Conservation (phyloP, 2,797 vertebrate genomes). For the Sebastes baramenuke region DNA sequence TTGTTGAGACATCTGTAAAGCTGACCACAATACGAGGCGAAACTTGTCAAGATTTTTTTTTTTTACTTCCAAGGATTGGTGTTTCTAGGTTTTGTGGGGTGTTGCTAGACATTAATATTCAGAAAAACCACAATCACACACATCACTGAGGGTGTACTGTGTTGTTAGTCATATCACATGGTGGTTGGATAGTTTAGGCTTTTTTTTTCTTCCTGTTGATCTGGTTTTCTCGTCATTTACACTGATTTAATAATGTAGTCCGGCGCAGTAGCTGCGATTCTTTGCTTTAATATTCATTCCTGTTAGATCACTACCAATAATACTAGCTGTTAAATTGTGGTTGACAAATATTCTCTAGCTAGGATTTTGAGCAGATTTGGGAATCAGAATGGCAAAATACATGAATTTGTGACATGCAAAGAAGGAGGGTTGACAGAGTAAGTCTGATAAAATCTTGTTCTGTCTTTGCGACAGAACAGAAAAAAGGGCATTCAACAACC, state of each 20-base stretch:
- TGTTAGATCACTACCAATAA: conserved; percentile 76
- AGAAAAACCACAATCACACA: conserved; percentile 67
- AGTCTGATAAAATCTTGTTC: conserved; percentile 38
- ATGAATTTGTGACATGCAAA: conserved; percentile 35
- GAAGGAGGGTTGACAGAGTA: conserved; percentile 33
- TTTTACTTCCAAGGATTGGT: conserved; percentile 70
- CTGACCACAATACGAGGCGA: conserved; percentile 41
- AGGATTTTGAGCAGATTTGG: conserved; percentile 56
- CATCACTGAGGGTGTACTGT: conserved; percentile 69
- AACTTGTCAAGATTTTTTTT: conserved; percentile 56
- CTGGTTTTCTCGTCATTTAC: conserved; percentile 78
- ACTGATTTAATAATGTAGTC: conserved; percentile 78
- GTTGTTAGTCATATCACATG: conserved; percentile 73
- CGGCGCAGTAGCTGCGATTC: conserved; percentile 72
- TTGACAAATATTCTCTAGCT: conserved; percentile 62
- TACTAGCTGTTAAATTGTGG: conserved; percentile 71
- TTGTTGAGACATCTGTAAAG: conserved; percentile 18
- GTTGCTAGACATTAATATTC: conserved; percentile 74
- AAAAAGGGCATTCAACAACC: conserved; percentile 51
- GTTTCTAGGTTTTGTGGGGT: conserved; percentile 77
- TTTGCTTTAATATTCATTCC: conserved; percentile 77
- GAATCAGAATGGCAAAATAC: conserved; percentile 40
- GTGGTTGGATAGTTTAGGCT: conserved; percentile 70
- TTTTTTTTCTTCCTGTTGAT: conserved; percentile 68
- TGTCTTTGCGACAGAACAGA: conserved; percentile 34